Conservation (phyloP, 2,888 invertebrate species). For the Hirtodrosophila cameraria region DNA sequence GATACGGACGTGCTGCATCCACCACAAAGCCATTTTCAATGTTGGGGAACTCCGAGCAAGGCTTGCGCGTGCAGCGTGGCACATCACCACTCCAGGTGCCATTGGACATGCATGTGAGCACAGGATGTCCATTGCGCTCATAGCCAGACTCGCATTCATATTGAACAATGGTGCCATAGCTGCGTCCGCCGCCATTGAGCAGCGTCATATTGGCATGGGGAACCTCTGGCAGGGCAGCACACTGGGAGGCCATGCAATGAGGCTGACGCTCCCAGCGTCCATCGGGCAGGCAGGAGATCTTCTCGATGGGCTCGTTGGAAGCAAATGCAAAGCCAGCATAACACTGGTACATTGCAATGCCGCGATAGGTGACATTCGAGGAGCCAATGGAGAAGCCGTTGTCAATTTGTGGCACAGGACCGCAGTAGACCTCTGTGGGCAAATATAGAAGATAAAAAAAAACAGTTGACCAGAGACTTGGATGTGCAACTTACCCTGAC, state of each 20-base stretch:
- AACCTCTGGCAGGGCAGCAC: conserved; percentile 93
- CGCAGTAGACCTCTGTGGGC: conserved; percentile 93
- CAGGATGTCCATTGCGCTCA: conserved; percentile 93
- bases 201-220: conserved; percentile 94
- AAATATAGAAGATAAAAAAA: background rate
- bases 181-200: conserved; percentile 94
- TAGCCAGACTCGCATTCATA: conserved; percentile 97
- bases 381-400: conserved; percentile 98
- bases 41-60: conserved; percentile 87
- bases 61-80: conserved; percentile 91
- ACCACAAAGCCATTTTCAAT: conserved; percentile 95
- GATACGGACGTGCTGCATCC: conserved; percentile 90
- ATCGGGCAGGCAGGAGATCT: conserved; percentile 94
- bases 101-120: conserved; percentile 96
- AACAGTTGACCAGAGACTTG: accelerated
- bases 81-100: conserved; percentile 97
- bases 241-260: conserved; percentile 95
- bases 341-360: conserved; percentile 97
- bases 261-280: conserved; percentile 97
- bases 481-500: conserved; percentile 88
- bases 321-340: conserved; percentile 98
- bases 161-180: conserved; percentile 96
- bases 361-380: conserved; percentile 96
- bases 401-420: conserved; percentile 98
- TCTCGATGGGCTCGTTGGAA: conserved; percentile 93